Evolutionary conservation across 23 tunicate genomes (phyloP), one percentile per base, ranked within the genome.

Genomic region (Ascidia mentula): DNA sequence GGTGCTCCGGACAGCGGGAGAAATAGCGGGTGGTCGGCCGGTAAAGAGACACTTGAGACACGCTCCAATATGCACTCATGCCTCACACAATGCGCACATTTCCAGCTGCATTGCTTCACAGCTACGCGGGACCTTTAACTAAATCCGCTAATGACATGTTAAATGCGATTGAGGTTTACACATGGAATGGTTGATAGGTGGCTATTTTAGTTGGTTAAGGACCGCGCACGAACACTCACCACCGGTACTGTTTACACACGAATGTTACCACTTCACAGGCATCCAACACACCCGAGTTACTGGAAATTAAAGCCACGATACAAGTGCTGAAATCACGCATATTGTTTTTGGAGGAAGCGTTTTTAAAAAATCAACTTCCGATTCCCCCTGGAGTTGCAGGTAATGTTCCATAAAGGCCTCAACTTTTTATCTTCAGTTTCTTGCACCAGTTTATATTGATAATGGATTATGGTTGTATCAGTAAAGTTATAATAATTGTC

Each of bases 271-370:
- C 65, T 53, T 53, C 65, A 53, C 65, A 53, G 65, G 65, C 65
- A 53, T 9, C 24, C 12, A 53, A 28, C 65, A 26, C 65, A 3
- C 28, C 65, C 22, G 74, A 70, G 3, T 32, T 70, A 20, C 39
- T 34, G 37, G 74, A 70, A 70, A 18, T 82, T 26, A 82, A 82
- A 37, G 46, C n/a, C 79, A 82, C 86, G 72, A 59, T 82, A 5
- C 72, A 73, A 53, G 18, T 37, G 36, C 36, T 82, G 45, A n/a
- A 59, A 59, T 36, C 72, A 7, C 86, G 86, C 26, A 53, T 82
- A 31, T 22, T 73, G 15, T 82, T 73, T 36, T 74, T 82, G 33
- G 86, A 82, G 73, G 30, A 36, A 22, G 38, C 73, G 45, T 73
- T 73, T 32, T 70, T 70, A 70, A 70, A 53, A 20, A 53, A 53